Evolutionary conservation across 2,888 invertebrate genomes (phyloP), one percentile per base, ranked within the genome.

Genomic region (Fragum fragum): DNA sequence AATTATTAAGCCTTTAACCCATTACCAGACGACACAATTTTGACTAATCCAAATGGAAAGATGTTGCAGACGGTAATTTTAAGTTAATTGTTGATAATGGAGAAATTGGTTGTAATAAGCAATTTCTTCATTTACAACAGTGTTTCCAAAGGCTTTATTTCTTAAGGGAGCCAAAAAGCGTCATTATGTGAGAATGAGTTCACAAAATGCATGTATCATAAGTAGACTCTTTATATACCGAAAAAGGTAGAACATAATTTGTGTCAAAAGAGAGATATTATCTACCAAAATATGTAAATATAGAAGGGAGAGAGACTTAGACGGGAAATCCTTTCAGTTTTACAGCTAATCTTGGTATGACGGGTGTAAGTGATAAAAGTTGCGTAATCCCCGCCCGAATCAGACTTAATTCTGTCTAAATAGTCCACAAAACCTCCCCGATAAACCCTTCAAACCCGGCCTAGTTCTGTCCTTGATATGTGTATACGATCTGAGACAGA

Each of bases 331-430:
- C 74, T 32, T 47, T 18, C 16, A 61, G 79, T 53, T 79, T 79
- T 70, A 70, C 36, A 18, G 52, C 6, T 74, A 79, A 83, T 83
- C 73, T 70, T 47, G 21, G 73, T 73, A 39, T 85, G 85, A 85
- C 85, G 82, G 76, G 32, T 74, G 32, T 73, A 85, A 85, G 85
- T 85, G 85, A 85, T 75, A 80, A 85, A 82, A 85, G 75, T 81
- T 79, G 70, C 80, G 76, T 85, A 85, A 85, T 85, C 85, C 85
- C 73, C 75, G 68, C 79, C 80, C 85, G 69, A 73, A 78, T 76
- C 83, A 70, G 52, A 78, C 42, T 79, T 83, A 83, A 83, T 79
- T 63, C 83, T 76, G 55, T 55, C 55, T 61, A 53, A 73, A 76
- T 73, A 83, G 83, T 59, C 83, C 61, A 39, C 70, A 77, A 83